These are phyloP conservation scores for Aegotheles bennettii DNA, from an alignment of 2,113 vertebrate genomes.

Conservation along the genomic window DNA sequence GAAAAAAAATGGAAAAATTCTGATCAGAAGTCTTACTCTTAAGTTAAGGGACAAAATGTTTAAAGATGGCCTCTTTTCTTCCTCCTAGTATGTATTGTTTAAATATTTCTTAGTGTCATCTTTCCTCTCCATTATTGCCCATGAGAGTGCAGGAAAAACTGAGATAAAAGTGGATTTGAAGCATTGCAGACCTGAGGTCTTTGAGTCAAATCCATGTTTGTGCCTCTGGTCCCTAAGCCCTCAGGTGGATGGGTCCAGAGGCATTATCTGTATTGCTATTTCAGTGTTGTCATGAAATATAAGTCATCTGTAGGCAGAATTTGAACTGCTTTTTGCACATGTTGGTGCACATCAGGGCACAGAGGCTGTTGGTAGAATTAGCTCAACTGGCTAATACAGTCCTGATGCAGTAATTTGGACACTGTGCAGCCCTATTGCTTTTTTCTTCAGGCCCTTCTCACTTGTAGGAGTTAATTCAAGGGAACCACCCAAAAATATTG, in stretches of 20 bases:
- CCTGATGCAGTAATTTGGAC: background rate
- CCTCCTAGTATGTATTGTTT: background rate
- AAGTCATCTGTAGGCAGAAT: background rate
- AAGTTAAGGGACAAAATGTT: background rate
- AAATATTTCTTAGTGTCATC: background rate
- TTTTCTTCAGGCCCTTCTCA: background rate
- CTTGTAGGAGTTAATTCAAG: background rate
- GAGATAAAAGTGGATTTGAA: background rate
- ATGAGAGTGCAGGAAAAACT: background rate
- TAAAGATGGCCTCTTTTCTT: background rate
- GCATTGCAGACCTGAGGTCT: background rate
- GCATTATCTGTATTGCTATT: background rate
- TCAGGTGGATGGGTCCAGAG: background rate
- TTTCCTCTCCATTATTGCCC: background rate
- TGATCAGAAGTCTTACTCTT: background rate
- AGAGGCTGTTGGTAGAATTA: background rate
- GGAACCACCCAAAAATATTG: background rate
- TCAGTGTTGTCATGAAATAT: background rate
- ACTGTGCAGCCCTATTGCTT: background rate
- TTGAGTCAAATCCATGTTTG: background rate
- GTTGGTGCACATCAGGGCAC: background rate
- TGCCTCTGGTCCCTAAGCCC: background rate
- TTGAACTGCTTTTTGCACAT: rapidly evolving
- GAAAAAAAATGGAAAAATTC: background rate
- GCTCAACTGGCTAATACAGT: background rate